Conservation (phyloP, 2,888 invertebrate species). For the Liopterus haemorrhoidalis region DNA sequence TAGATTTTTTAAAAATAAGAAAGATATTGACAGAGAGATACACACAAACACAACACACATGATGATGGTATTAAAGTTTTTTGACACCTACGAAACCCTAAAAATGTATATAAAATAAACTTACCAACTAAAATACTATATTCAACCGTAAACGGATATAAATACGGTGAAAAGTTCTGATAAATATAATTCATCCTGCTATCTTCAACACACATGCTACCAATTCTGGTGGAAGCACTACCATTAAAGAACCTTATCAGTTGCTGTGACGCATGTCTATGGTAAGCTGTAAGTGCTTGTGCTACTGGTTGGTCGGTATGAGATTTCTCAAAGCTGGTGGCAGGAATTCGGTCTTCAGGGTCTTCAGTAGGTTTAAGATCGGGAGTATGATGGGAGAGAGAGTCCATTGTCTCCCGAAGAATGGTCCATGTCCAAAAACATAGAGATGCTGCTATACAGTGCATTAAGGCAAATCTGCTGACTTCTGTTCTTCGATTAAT, state of each 20-base stretch:
- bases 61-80: neutral
- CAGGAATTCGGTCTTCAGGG: conserved; percentile 17
- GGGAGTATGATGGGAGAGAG: conserved; percentile 49
- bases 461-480: conserved; percentile 70
- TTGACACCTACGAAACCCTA: neutral
- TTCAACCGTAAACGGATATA: conserved; percentile 76
- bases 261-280: conserved; percentile 38
- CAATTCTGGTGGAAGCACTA: conserved; percentile 31
- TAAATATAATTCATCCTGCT: conserved; percentile 48
- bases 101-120: conserved; percentile 24
- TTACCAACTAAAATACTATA: conserved; percentile 71
- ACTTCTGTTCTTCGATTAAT: conserved; percentile 54
- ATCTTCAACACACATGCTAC: conserved; percentile 48
- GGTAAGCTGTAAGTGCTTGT: conserved; percentile 39
- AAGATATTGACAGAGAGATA: no score
- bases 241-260: conserved; percentile 36
- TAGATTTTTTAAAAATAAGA: no score
- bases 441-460: conserved; percentile 71
- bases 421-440: conserved; percentile 77
- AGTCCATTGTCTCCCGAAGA: conserved; percentile 65
- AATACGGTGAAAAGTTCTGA: conserved; percentile 63
- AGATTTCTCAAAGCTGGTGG: conserved; percentile 23
- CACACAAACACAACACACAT: neutral
- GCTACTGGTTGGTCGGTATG: conserved; percentile 34
- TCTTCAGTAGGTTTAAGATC: conserved; percentile 40